These are phyloP conservation scores for Balaeniceps rex DNA, from an alignment of 2,113 vertebrate species.

Conservation along the genomic window DNA sequence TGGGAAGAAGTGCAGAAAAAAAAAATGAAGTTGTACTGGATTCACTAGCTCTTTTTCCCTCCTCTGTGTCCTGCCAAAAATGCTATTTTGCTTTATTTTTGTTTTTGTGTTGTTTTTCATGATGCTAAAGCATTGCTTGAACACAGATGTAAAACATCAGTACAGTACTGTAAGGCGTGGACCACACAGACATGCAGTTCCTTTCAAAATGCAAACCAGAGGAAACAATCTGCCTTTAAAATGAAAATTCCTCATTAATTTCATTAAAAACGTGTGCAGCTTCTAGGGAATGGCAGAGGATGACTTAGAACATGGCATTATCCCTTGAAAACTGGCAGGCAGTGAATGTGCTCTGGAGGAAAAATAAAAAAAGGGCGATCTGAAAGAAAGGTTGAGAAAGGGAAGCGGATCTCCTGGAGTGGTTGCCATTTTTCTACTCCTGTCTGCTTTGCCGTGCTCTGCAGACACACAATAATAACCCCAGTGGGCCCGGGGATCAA, in stretches of 20 bases:
- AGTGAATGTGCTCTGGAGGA: not conserved
- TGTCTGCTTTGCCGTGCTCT: constrained; percentile 41
- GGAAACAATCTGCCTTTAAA: constrained; percentile 6
- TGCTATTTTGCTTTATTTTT: constrained; percentile 27
- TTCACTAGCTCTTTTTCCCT: not conserved
- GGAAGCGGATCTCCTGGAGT: constrained; percentile 18
- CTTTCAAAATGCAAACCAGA: constrained; percentile 16
- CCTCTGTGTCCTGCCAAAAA: not conserved
- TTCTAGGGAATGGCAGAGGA: not conserved
- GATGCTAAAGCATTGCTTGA: not conserved
- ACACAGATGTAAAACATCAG: constrained; percentile 3
- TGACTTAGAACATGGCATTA: not conserved
- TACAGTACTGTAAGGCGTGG: not conserved
- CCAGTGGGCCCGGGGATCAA: constrained; percentile 74
- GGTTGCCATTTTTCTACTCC: constrained; percentile 49
- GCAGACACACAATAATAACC: constrained; percentile 72
- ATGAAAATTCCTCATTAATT: constrained; percentile 6
- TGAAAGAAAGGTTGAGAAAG: not conserved
- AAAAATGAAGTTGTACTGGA: not conserved
- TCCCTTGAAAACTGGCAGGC: not conserved
- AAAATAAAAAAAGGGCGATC: not conserved
- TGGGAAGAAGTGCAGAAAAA: not conserved
- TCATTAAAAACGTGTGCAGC: not conserved
- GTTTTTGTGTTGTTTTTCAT: constrained; percentile 39
- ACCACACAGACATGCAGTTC: constrained; percentile 41